Evolutionary conservation across 2,113 vertebrate species (phyloP), one percentile per base, ranked within the genome.

Genomic region (Petromus typicus): DNA sequence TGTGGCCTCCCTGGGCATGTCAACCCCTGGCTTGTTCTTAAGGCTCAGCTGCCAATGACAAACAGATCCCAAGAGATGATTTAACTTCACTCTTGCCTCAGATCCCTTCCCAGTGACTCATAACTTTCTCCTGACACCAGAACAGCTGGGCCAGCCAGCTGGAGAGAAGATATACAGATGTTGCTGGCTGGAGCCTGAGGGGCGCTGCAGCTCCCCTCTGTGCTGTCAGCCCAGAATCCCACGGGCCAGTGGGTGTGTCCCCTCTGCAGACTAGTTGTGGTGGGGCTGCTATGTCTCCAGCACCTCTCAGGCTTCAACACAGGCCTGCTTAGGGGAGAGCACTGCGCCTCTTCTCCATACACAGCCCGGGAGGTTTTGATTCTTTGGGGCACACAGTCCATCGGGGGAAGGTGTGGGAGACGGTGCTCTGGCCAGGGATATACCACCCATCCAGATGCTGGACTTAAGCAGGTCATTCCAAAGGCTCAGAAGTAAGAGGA

Each of bases 81-180:
- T 91, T 61, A 95, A 92, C 80, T 91, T 56, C 59, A 84, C 57
- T 94, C 95, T 76, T 63, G 94, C 92, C 95, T 97, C 89, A 87
- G 89, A 69, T 82, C 82, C 96, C 95, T 86, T 96, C 92, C 66
- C 78, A 89, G 91, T 96, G 86, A 96, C 79, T 96, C 88, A 78
- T 89, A 97, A 92, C 96, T 97, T 97, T 97, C 96, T 97, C 82
- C n/a, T 95, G 95, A 97, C 93, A 75, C 96, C 92, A 80, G 22
- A 82, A 86, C 45, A 61, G 43, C 87, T 90, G 89, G 95, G 63
- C 73, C 91, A 91, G 97, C 89, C 78, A 95, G 94, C 71, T 93
- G 96, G 95, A 86, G 37, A 80, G 61, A 98, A 85, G 79, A 96
- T 94, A 95, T 40, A 9, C 90, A 98, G 95, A 97, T 90, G 96